These are phyloP conservation scores for Ramazzottius varieornatus DNA, from an alignment of 2,888 invertebrate species.

Conservation along the genomic window DNA sequence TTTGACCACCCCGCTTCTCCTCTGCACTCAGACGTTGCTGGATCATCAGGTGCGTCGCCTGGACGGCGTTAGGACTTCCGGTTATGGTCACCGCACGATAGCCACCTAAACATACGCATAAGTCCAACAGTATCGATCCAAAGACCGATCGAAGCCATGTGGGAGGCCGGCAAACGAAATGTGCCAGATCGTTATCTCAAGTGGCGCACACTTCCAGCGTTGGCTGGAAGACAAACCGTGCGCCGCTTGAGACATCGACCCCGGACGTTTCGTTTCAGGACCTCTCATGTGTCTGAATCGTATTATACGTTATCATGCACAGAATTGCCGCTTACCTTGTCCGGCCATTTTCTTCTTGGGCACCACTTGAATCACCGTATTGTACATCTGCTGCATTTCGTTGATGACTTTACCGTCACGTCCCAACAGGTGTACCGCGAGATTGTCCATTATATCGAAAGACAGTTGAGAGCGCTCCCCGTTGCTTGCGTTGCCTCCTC, in stretches of 20 bases:
- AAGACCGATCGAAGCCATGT: no score
- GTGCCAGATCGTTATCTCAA: no score
- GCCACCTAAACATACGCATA: no score
- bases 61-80: slow-evolving; percentile 61
- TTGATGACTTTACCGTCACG: neutral
- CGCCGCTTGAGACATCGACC: no score
- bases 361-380: neutral
- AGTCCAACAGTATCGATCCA: no score
- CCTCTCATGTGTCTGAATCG: no score
- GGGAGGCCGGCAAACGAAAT: no score
- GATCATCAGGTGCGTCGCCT: slow-evolving; percentile 74
- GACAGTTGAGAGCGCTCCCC: neutral
- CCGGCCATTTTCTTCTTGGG: neutral
- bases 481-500: neutral
- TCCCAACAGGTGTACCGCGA: neutral
- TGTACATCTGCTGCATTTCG: neutral
- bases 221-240: no score
- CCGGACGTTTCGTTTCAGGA: no score
- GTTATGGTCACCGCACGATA: slow-evolving; percentile 89
- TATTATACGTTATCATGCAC: no score
- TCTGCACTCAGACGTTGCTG: slow-evolving; percentile 88
- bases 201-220: no score
- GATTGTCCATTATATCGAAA: neutral
- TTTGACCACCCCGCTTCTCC: slow-evolving; percentile 40
- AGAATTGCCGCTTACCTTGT: no score